Evolutionary conservation across 2,888 invertebrate species (phyloP), one percentile per base, ranked within the genome.

Genomic region (Dolomedes plantarius): DNA sequence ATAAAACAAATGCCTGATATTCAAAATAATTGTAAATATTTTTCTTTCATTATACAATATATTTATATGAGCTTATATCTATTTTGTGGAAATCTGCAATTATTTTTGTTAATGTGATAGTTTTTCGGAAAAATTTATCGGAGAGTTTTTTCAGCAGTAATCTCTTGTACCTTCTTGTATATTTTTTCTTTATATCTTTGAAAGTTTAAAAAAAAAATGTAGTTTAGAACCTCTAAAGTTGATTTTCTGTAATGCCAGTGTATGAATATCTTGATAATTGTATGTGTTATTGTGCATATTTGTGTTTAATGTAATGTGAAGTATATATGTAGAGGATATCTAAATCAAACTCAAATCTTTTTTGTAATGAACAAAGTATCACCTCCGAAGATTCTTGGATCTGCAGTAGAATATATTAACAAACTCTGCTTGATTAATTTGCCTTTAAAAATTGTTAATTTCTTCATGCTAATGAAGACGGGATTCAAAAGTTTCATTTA

Each of bases 51-150:
- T 56, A 56, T 56, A 56, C 41, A 46, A 46, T 31, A 83, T 83
- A 75, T 76, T 81, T 81, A 62, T 72, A 76, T 72, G 82, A 83
- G 82, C 82, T 83, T 83, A 83, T 82, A 83, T 76, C 71, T 76
- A 69, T 65, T 76, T 71, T 83, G 32, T 72, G 46, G 72, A 72
- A 28, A 69, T 67, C 73, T 46, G 65, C 41, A 41, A 73, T 46
- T 83, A 83, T 83, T 83, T 83, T 83, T 83, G 76, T 83, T 76
- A 83, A 64, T 76, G 41, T 82, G 64, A 82, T 56, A 56, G 56
- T n/a, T 56, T 56, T 56, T 56, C 56, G 23, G 56, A 23, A 56
- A 56, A 23, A 23, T 56, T 56, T 56, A 56, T 56, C 56, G 3
- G 16, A 56, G 56, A 56, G 23, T 56, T 56, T 46, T 56, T 56